Evolutionary conservation across 2,113 vertebrate genomes (phyloP).

Genomic region (Sinocyclocheilus anophthalmus): DNA sequence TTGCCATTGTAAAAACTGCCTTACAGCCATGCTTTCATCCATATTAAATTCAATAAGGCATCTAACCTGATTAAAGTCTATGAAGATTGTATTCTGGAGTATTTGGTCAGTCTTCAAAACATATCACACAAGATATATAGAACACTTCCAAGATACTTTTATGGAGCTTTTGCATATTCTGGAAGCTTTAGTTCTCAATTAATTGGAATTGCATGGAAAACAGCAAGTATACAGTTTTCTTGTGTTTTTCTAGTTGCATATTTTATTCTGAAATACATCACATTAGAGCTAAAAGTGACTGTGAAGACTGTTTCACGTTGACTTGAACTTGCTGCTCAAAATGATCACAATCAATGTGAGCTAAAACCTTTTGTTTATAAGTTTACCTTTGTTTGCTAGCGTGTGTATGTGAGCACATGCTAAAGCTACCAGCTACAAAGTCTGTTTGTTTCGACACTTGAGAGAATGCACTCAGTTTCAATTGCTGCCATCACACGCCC

Average conservation of each 20-base stretch:
- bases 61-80: too few species aligned
- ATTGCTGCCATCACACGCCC: conserved; percentile 37
- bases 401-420: neutral
- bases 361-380: too few species aligned
- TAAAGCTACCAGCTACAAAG: neutral
- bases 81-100: neutral
- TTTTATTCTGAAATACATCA: neutral
- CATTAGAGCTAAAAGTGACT: neutral
- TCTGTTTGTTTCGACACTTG: conserved; percentile 2
- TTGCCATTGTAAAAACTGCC: too few species aligned
- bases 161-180: neutral
- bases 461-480: conserved; percentile 42
- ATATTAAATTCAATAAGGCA: too few species aligned
- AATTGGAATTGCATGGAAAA: neutral
- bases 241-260: neutral
- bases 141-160: neutral
- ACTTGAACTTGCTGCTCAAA: neutral
- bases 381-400: neutral
- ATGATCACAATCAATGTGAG: too few species aligned
- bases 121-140: neutral
- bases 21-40: too few species aligned
- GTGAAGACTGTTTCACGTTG: neutral
- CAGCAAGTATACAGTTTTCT: neutral
- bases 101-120: neutral
- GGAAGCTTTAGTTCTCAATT: neutral